A percentile compares a stretch with the other conserved stretches of the same genome.
Conservation (phyloP, 2,888 invertebrate genomes). For the Tethea ocularis region DNA sequence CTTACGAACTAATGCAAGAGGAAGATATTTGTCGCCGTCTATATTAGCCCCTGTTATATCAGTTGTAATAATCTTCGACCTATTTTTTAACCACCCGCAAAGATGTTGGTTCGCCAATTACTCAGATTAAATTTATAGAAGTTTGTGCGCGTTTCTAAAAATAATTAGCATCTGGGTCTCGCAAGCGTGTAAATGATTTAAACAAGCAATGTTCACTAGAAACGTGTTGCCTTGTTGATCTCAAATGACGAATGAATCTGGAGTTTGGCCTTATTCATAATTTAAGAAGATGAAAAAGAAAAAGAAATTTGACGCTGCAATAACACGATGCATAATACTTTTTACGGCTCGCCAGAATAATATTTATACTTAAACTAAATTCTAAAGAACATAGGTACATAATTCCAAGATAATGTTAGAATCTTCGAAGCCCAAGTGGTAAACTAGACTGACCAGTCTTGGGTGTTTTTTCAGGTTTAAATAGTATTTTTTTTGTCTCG, state of each 20-base stretch:
- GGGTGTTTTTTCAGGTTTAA: too few species aligned
- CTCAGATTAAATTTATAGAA: slow-evolving; percentile 5
- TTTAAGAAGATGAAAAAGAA: too few species aligned
- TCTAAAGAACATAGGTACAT: too few species aligned
- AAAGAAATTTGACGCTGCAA: background rate
- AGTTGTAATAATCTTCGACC: background rate
- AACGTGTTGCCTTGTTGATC: slow-evolving; percentile 4
- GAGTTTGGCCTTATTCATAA: background rate
- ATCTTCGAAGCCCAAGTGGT: too few species aligned
- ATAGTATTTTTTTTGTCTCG: too few species aligned
- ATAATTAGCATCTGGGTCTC: slow-evolving; percentile 8
- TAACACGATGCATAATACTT: background rate
- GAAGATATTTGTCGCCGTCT: too few species aligned
- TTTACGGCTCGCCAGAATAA: too few species aligned
- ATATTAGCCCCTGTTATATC: too few species aligned
- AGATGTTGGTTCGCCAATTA: slow-evolving; percentile 1
- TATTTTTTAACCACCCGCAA: slow-evolving; percentile 5
- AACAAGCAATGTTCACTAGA: background rate
- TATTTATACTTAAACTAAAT: too few species aligned
- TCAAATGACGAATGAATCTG: background rate
- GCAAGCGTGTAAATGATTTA: background rate
- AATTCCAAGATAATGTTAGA: too few species aligned
- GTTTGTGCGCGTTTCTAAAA: slow-evolving; percentile 1
- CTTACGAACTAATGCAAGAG: too few species aligned
- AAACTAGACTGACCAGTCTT: too few species aligned